Evolutionary conservation across 2,888 invertebrate genomes (phyloP).

Genomic region (Cepaea hortensis): DNA sequence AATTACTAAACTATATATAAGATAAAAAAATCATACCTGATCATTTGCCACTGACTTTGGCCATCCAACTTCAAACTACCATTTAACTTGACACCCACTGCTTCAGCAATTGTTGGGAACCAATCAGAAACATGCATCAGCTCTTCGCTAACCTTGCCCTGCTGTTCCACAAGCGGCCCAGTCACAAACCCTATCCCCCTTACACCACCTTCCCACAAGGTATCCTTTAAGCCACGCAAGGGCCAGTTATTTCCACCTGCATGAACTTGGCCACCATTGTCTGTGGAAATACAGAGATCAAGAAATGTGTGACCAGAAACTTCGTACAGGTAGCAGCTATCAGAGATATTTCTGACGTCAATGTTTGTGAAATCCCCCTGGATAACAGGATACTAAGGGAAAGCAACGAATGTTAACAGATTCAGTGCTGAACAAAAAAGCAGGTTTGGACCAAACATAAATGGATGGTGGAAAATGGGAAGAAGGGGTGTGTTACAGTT

Average conservation of each 20-base stretch:
- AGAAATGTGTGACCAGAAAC: too few species aligned
- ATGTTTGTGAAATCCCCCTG: too few species aligned
- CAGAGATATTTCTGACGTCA: too few species aligned
- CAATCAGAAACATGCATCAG: slow-evolving; percentile 74
- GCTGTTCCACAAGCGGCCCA: slow-evolving; percentile 51
- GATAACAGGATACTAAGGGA: too few species aligned
- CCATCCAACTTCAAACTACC: slow-evolving; percentile 69
- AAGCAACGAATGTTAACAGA: too few species aligned
- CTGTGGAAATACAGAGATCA: slow-evolving; percentile 74
- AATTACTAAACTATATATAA: too few species aligned
- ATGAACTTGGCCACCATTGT: slow-evolving; percentile 73
- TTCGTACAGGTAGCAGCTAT: too few species aligned
- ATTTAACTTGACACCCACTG: slow-evolving; percentile 63
- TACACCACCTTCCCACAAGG: slow-evolving; percentile 75
- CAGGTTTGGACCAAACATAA: too few species aligned
- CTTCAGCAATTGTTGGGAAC: slow-evolving; percentile 72
- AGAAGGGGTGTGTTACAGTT: too few species aligned
- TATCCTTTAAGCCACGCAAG: slow-evolving; percentile 72
- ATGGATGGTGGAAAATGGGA: too few species aligned
- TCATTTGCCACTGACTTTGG: slow-evolving; percentile 68
- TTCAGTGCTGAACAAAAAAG: too few species aligned
- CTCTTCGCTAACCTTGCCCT: slow-evolving; percentile 53
- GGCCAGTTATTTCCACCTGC: slow-evolving; percentile 75
- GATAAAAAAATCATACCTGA: slow-evolving; percentile 63
- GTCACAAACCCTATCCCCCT: slow-evolving; percentile 73